Evolutionary conservation across 2,888 invertebrate genomes (phyloP).

Genomic region (Cordylochernes scorpioides): DNA sequence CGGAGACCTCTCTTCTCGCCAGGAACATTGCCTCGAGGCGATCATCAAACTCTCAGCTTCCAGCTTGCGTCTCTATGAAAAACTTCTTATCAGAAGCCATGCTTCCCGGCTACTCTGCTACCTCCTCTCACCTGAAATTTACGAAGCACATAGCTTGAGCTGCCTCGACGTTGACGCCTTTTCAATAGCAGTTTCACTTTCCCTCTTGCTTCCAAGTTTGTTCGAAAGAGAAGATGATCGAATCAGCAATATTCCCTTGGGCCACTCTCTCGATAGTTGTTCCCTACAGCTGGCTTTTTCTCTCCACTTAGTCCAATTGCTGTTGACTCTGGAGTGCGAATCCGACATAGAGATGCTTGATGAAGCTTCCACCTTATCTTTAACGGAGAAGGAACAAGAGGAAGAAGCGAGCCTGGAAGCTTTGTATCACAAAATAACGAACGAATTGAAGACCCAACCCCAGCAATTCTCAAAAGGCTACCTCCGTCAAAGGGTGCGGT

Average conservation of each 20-base stretch:
- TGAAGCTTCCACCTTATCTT: too few species aligned
- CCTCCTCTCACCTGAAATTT: constrained; percentile 10
- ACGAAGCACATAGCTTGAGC: constrained; percentile 21
- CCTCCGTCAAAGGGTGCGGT: constrained; percentile 18
- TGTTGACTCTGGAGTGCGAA: too few species aligned
- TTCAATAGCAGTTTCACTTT: constrained; percentile 46
- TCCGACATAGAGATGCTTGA: too few species aligned
- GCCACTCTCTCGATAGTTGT: constrained; percentile 36
- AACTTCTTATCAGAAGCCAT: constrained; percentile 23
- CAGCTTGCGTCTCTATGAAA: constrained; percentile 9
- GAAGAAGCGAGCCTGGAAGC: too few species aligned
- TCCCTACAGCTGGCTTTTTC: constrained; percentile 49
- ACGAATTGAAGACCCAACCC: too few species aligned
- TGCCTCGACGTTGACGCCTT: constrained; percentile 60
- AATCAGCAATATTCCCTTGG: constrained; percentile 18
- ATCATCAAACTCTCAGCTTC: constrained; percentile 19
- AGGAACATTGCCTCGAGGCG: constrained; percentile 23
- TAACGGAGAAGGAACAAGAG: too few species aligned
- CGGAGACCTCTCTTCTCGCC: constrained; percentile 26
- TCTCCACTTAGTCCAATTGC: constrained; percentile 48
- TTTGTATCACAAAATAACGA: too few species aligned
- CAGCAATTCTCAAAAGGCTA: too few species aligned
- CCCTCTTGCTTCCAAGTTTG: constrained; percentile 45
- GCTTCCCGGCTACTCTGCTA: constrained; percentile 12
- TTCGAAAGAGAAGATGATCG: constrained; percentile 16